Base-by-base conservation (phyloP, 2,888 invertebrate species). In the Nomada hirtipes region DNA sequence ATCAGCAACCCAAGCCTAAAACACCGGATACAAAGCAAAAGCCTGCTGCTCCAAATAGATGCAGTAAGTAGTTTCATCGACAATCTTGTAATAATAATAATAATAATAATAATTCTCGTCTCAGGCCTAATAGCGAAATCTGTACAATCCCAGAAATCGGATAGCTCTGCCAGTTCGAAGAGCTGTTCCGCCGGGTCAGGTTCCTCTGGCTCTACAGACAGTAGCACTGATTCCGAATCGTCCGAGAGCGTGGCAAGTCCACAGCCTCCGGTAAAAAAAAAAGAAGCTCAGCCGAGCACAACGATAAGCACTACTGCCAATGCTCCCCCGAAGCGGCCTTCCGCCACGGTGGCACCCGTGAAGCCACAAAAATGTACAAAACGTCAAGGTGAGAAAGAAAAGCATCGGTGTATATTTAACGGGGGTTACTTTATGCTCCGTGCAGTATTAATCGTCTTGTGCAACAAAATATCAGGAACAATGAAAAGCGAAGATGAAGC, bases 181-280 rank as follows among this genome's bases (percentile, higher is more conserved):
- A 96, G 96, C 55, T 96, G 96, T 78, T 96, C 96, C 0, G 93
- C 90, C 36, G 92, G 90, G 42, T 96, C 97, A 0, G 97, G 96
- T 57, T 96, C 96, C 4, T 96, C 95, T 0, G 96, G 96, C 2
- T 96, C 96, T 0, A 89, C 93, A 85, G 89, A 91, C 80, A 89
- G 91, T 55, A 96, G 96, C 88, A 96, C 96, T 0, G 97, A 97
- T 86, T 96, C 96, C 0, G 97, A 97, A 84, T 96, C 97, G 0
- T 96, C 96, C 0, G 93, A 94, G 68, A 95, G 94, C 80, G 94
- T 94, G 15, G 94, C 94, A 4, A 95, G 94, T 90, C 94, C 95
- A 0, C 94, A 92, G 85, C 94, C 84, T 74, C 91, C 84, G 70
- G 88, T 83, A 52, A 93, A 91, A 84, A 94, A 92, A 82, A 94